Evolutionary conservation across 2,888 invertebrate species (phyloP).

Genomic region (Synanthedon tipuliformis): DNA sequence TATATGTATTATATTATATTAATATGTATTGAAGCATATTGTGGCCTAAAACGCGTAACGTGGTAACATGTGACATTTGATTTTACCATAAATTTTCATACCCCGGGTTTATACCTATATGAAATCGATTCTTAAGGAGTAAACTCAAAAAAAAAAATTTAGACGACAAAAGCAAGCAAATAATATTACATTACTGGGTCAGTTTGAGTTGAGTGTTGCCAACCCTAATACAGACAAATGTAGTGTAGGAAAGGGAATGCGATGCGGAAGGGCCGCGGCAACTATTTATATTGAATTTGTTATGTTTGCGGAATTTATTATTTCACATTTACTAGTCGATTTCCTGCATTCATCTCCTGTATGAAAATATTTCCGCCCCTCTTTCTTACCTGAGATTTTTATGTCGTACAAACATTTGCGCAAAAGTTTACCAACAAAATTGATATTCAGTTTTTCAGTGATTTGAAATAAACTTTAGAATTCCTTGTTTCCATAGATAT

Average conservation of each 20-base stretch:
- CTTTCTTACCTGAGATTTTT: too few relatives aligned
- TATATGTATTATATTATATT: too few relatives aligned
- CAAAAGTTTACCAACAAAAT: not conserved
- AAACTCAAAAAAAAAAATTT: too few relatives aligned
- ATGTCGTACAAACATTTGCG: not conserved
- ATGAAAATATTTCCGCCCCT: not conserved
- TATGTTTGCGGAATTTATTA: slow-evolving; percentile 35
- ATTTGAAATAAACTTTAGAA: too few relatives aligned
- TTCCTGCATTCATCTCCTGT: slow-evolving; percentile 12
- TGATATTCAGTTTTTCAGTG: too few relatives aligned
- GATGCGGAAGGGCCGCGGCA: slow-evolving; percentile 27
- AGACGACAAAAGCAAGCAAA: not conserved
- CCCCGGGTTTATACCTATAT: too few relatives aligned
- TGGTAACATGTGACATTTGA: too few relatives aligned
- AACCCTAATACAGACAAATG: slow-evolving; percentile 44
- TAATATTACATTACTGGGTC: slow-evolving; percentile 4
- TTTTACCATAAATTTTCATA: too few relatives aligned
- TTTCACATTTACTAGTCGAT: slow-evolving; percentile 41
- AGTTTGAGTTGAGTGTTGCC: slow-evolving; percentile 17
- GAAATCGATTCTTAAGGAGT: too few relatives aligned
- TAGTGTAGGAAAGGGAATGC: slow-evolving; percentile 38
- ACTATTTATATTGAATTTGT: slow-evolving; percentile 54
- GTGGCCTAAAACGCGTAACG: too few relatives aligned
- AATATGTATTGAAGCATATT: too few relatives aligned
- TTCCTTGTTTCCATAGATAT: too few relatives aligned